These are phyloP conservation scores for Anhinga rufa DNA, from an alignment of 2,113 vertebrate genomes.

Conservation along the genomic window DNA sequence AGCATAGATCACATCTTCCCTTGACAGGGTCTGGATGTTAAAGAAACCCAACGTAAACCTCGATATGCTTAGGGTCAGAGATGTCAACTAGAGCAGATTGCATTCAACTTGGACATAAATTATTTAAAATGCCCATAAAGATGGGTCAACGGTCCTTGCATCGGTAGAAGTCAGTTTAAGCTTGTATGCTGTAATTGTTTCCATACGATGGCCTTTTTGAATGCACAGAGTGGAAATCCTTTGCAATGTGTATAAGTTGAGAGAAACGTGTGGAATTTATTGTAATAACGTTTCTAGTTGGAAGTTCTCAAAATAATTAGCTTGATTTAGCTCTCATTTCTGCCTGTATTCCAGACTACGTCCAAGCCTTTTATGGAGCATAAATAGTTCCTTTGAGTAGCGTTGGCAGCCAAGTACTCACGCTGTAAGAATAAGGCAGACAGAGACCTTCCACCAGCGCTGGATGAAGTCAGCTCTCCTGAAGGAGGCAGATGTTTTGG, in stretches of 20 bases:
- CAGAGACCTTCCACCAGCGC: background rate
- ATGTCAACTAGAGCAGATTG: slow-evolving; percentile 49
- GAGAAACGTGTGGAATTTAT: slow-evolving; percentile 25
- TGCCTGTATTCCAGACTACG: background rate
- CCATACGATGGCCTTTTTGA: background rate
- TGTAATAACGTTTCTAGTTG: slow-evolving; percentile 9
- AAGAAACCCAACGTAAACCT: slow-evolving; percentile 55
- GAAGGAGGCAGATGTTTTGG: slow-evolving; percentile 41
- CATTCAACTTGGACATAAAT: slow-evolving; percentile 46
- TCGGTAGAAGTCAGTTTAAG: background rate
- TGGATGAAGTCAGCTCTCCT: slow-evolving; percentile 25
- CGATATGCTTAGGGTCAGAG: slow-evolving; percentile 1
- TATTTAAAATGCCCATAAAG: slow-evolving; percentile 52
- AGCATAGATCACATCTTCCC: background rate
- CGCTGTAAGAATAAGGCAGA: background rate
- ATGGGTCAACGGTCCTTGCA: slow-evolving; percentile 25
- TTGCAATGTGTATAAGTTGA: background rate
- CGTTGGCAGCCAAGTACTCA: background rate
- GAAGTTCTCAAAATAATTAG: slow-evolving; percentile 47
- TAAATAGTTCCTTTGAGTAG: slow-evolving; percentile 1
- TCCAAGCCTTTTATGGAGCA: background rate
- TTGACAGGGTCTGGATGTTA: slow-evolving; percentile 35
- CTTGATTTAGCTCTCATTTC: slow-evolving; percentile 36
- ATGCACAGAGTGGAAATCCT: background rate
- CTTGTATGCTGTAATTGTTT: slow-evolving; percentile 15